Evolutionary conservation across 2,888 invertebrate genomes (phyloP).

Genomic region (Pseudolycoriella hygida): DNA sequence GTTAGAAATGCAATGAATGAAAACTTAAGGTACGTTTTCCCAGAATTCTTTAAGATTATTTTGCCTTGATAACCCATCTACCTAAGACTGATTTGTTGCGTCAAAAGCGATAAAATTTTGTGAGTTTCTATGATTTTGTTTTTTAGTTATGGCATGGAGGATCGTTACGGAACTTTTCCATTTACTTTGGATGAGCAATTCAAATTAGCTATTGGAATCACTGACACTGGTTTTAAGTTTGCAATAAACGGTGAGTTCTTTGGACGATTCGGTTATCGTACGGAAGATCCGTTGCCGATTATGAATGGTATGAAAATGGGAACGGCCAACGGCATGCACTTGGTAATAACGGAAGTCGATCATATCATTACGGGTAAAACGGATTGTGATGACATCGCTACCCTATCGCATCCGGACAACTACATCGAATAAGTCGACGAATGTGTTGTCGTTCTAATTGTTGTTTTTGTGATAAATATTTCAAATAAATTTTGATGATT

Average conservation of each 20-base stretch:
- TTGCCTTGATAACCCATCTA: no score
- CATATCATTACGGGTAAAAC: constrained; percentile 24
- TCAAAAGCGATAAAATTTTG: no score
- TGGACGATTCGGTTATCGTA: constrained; percentile 22
- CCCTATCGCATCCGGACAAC: constrained; percentile 23
- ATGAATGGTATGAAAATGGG: constrained; percentile 24
- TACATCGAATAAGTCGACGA: no score
- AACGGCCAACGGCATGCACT: constrained; percentile 1
- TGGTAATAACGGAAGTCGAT: constrained; percentile 25
- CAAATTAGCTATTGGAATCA: constrained; percentile 25
- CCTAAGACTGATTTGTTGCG: no score
- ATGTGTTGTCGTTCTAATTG: constrained; percentile 3
- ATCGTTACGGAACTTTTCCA: constrained; percentile 26
- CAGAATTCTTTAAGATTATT: background rate
- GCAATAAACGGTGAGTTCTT: constrained; percentile 25
- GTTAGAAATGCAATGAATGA: constrained; percentile 25
- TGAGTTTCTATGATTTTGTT: background rate
- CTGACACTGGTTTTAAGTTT: constrained; percentile 24
- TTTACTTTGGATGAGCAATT: constrained; percentile 27
- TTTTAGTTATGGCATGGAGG: constrained; percentile 17
- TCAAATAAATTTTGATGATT: no score
- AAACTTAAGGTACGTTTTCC: constrained; percentile 20
- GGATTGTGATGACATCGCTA: constrained; percentile 23
- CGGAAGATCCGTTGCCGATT: constrained; percentile 19
- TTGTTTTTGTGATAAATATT: no score